These are phyloP conservation scores for Callithrix jacchus DNA, from an alignment of 2,113 vertebrate species.

Conservation along the genomic window DNA sequence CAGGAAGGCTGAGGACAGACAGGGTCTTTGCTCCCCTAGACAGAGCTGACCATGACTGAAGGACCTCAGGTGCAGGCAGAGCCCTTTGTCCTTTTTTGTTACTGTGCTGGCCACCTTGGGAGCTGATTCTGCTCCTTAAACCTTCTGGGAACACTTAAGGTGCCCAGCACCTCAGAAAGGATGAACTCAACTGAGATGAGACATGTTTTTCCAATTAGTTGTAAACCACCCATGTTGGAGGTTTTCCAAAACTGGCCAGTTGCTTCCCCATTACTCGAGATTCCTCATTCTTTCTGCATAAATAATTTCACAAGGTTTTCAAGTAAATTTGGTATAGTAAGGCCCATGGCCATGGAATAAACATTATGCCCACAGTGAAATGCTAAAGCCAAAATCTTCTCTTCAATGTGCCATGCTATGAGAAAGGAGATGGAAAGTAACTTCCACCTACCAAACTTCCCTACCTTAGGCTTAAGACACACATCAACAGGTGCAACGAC, in stretches of 20 bases:
- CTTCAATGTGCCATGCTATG: accelerated
- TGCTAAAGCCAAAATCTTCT: not conserved
- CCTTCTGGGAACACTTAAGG: conserved; percentile 42
- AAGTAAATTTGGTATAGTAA: not conserved
- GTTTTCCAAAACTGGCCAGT: not conserved
- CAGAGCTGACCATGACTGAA: accelerated
- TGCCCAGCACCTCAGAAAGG: not conserved
- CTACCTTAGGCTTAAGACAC: too few species aligned
- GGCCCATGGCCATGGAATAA: not conserved
- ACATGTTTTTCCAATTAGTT: conserved; percentile 71
- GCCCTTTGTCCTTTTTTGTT: not conserved
- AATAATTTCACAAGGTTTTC: conserved; percentile 51
- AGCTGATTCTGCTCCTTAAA: not conserved
- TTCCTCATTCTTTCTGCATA: conserved; percentile 25
- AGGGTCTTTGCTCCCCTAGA: too few species aligned
- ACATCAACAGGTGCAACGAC: too few species aligned
- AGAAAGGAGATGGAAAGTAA: not conserved
- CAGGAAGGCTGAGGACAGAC: not conserved
- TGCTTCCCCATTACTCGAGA: conserved; percentile 24
- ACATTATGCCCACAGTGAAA: not conserved
- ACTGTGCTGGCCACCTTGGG: not conserved
- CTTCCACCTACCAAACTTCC: not conserved
- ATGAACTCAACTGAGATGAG: conserved; percentile 7
- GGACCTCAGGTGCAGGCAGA: not conserved
- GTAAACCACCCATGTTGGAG: conserved; percentile 64